Base-by-base conservation (phyloP, 2,888 invertebrate species). In the Asteroscopus sphinx region DNA sequence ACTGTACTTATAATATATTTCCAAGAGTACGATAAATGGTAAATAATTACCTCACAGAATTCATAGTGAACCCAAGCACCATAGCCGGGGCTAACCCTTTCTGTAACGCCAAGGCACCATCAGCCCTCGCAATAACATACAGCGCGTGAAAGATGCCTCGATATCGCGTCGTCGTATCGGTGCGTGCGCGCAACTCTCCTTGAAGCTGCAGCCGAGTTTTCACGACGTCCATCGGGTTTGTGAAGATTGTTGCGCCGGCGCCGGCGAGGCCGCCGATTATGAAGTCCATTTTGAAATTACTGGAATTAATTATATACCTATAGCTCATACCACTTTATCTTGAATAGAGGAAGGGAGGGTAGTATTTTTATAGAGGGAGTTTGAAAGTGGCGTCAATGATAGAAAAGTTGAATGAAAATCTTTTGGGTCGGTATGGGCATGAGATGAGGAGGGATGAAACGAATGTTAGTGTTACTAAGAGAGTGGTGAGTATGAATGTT, bases 121-220 rank as follows among this genome's bases (percentile, higher is more conserved):
- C 98, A 16, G 96, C 95, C 72, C 94, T 95, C 0, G 95, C 95
- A 66, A 97, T 96, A 5, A 96, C 95, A 80, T 95, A 96, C 12
- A 96, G 95, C 0, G 97, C 97, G 85, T 98, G 98, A 61, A 97
- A 95, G 12, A 97, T 96, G 74, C 97, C 97, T 47, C 95, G 95
- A 77, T 97, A 97, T 3, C 94, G 79, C 54, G 81, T 89, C 73
- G 77, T 88, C 60, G 54, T 96, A 95, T 81, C 95, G 7, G 69
- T 79, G 52, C 85, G 95, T 0, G 96, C 95, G 71, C 95, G 94
- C 40, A 97, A 83, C 85, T 98, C 96, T 0, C 96, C 96, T 87
- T 98, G 98, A 2, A 98, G 93, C 85, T 98, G 98, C 84, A 98
- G 95, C 0, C 98, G 95, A 11, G 97, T 98, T 92, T 98, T 98